A percentile compares a stretch with the other conserved stretches of the same genome.
Evolutionary conservation across 2,888 invertebrate genomes (phyloP).

Genomic region (Callinectes sapidus): DNA sequence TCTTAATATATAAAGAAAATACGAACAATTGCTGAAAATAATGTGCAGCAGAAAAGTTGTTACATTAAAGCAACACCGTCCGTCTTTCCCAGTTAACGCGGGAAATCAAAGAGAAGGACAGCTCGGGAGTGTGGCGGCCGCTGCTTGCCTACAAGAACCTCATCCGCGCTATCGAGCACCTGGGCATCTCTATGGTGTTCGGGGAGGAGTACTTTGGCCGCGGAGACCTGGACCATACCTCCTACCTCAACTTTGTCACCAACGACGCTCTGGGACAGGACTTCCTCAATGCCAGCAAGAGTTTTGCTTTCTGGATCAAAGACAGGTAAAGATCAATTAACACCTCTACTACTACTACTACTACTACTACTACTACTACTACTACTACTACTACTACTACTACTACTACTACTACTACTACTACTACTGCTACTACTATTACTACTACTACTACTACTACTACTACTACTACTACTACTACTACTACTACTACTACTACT

Average conservation of each 20-base stretch:
- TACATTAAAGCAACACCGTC: not conserved
- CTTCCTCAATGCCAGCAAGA: slow-evolving; percentile 67
- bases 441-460: slow-evolving; percentile 26
- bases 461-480: slow-evolving; percentile 33
- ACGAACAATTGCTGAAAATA: not conserved
- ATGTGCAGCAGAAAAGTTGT: not conserved
- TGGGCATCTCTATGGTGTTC: slow-evolving; percentile 77
- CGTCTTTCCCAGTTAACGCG: slow-evolving; percentile 57
- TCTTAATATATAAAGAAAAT: not conserved
- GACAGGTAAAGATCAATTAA: slow-evolving; percentile 34
- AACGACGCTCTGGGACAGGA: slow-evolving; percentile 69
- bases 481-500: slow-evolving; percentile 38
- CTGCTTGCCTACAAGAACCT: slow-evolving; percentile 78
- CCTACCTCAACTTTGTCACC: slow-evolving; percentile 67
- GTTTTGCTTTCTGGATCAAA: slow-evolving; percentile 68
- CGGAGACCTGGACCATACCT: slow-evolving; percentile 66
- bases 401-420: slow-evolving; percentile 39
- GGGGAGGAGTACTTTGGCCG: slow-evolving; percentile 74
- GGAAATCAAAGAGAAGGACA: slow-evolving; percentile 70
- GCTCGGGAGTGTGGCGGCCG: slow-evolving; percentile 73
- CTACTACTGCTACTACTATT: slow-evolving; percentile 26
- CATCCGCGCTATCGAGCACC: slow-evolving; percentile 77
- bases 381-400: slow-evolving; percentile 41
- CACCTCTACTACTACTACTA: slow-evolving; percentile 39
- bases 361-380: slow-evolving; percentile 42